Evolutionary conservation across 2,113 vertebrate genomes (phyloP).

Genomic region (Camelus dromedarius): DNA sequence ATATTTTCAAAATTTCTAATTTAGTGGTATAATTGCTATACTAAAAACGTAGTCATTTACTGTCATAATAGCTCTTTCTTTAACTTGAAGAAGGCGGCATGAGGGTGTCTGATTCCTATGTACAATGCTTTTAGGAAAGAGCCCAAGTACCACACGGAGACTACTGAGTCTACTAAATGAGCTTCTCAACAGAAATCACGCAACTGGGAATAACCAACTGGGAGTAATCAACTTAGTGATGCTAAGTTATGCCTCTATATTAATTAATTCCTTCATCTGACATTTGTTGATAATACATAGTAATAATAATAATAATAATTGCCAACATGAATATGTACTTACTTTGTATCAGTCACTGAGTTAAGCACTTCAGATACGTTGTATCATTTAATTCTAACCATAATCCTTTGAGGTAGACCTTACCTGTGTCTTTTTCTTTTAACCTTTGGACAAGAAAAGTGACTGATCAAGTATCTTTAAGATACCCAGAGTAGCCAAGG

Average conservation of each 20-base stretch:
- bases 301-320: background rate
- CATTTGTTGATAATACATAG: background rate
- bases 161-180: background rate
- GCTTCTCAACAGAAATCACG: background rate
- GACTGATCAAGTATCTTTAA: background rate
- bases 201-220: background rate
- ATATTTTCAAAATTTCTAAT: conserved; percentile 24
- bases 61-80: conserved; percentile 24
- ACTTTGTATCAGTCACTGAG: background rate
- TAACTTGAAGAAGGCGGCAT: background rate
- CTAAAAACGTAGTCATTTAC: conserved; percentile 44
- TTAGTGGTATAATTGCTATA: conserved; percentile 28
- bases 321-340: background rate
- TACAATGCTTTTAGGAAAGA: background rate
- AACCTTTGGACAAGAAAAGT: background rate
- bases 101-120: background rate
- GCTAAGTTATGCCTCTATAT: background rate
- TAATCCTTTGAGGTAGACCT: background rate
- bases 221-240: background rate
- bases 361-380: background rate
- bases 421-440: background rate
- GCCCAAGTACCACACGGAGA: background rate
- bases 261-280: background rate
- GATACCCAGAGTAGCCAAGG: background rate
- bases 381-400: background rate